A percentile compares a stretch with the other conserved stretches of the same genome.
These are phyloP conservation scores for Eupithecia subumbrata DNA, from an alignment of 2,888 invertebrate species.

Conservation along the genomic window DNA sequence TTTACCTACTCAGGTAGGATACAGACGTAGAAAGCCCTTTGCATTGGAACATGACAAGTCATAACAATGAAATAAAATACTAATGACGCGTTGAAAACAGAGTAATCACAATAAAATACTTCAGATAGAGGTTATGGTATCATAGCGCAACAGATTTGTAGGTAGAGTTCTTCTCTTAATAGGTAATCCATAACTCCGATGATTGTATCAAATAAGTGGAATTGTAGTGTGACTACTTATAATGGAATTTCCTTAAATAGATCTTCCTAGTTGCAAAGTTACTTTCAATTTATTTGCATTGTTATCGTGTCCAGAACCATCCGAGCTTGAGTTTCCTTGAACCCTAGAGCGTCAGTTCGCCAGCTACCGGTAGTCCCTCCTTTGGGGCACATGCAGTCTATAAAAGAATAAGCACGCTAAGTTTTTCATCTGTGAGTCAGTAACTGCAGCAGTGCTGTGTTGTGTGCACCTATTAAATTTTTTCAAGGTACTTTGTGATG, in stretches of 20 bases:
- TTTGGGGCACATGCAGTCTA: constrained; percentile 69
- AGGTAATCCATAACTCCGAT: background rate
- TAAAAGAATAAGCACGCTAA: constrained; percentile 72
- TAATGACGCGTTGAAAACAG: background rate
- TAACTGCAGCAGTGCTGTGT: constrained; percentile 78
- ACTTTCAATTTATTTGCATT: background rate
- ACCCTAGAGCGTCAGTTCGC: constrained; percentile 44
- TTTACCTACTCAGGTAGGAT: background rate
- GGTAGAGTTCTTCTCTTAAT: background rate
- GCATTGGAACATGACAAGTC: background rate
- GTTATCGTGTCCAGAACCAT: constrained; percentile 30
- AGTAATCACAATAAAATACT: background rate
- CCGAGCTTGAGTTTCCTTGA: constrained; percentile 55
- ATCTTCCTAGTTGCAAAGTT: background rate
- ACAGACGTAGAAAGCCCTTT: background rate
- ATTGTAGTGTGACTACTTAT: background rate
- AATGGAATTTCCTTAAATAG: background rate
- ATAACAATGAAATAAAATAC: background rate
- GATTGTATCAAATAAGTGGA: background rate
- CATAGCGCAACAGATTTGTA: background rate
- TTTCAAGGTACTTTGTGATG: constrained; percentile 63
- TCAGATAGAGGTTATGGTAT: background rate
- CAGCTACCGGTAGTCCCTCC: constrained; percentile 64
- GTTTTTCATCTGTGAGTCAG: constrained; percentile 75
- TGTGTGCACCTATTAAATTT: constrained; percentile 66